Percentiles rank a stretch among this genome's conserved stretches.
Evolutionary conservation across 1,140 invertebrate genomes (phyloP).

Genomic region (Eciton burchellii): DNA sequence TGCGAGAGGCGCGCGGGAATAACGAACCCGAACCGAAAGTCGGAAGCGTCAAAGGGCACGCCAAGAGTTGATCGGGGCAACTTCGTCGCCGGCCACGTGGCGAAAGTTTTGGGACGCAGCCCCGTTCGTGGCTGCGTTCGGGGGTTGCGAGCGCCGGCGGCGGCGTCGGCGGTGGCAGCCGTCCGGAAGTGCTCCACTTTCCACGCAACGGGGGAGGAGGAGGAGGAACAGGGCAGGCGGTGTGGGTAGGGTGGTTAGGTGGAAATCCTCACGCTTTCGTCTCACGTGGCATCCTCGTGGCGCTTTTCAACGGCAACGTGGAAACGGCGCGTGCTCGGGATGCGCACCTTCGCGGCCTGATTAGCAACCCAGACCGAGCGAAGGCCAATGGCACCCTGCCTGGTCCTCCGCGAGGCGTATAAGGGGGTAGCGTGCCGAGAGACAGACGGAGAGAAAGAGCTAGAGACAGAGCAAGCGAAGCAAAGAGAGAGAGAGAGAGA

Average conservation of each 20-base stretch:
- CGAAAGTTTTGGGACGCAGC: conserved; percentile 64
- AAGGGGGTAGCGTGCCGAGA: conserved; percentile 58
- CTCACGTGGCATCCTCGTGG: conserved; percentile 78
- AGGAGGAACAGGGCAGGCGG: no score
- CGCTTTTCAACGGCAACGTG: conserved; percentile 72
- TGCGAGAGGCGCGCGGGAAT: no score
- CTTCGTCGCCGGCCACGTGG: conserved; percentile 31
- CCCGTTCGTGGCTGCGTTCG: conserved; percentile 34
- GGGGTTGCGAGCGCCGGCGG: conserved; percentile 36
- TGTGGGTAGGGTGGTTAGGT: no score
- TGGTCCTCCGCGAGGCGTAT: conserved; percentile 60
- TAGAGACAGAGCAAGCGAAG: conserved; percentile 55
- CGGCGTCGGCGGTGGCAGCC: conserved; percentile 1
- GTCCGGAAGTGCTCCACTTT: conserved; percentile 81
- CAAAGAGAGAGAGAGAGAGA: conserved; percentile 40
- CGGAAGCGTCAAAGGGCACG: neutral
- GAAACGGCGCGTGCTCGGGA: conserved; percentile 79
- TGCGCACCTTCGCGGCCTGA: conserved; percentile 79
- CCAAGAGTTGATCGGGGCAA: neutral
- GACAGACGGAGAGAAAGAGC: neutral
- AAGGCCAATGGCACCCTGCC: conserved; percentile 75
- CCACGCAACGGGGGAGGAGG: conserved; percentile 79
- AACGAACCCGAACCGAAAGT: neutral
- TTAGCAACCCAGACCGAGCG: conserved; percentile 79
- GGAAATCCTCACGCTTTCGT: conserved; percentile 73